Evolutionary conservation across 2,113 vertebrate genomes (phyloP).

Genomic region (Oreotrochilus melanogaster): DNA sequence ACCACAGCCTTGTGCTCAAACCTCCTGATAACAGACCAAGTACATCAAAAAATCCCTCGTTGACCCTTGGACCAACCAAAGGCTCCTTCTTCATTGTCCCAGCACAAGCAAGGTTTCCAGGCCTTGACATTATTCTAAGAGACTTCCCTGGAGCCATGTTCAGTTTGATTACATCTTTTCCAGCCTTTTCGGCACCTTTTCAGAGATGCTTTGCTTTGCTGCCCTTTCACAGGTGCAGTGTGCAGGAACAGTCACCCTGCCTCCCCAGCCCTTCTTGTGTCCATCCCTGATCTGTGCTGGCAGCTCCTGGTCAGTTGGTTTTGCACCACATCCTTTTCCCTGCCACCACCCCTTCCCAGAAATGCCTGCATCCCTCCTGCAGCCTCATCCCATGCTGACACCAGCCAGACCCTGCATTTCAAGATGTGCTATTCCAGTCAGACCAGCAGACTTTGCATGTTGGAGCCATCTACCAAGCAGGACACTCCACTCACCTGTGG

Average conservation of each 20-base stretch:
- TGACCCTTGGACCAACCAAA: not conserved
- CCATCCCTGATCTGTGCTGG: not conserved
- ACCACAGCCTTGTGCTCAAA: not conserved
- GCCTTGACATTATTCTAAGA: rapidly evolving
- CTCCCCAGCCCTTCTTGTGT: not conserved
- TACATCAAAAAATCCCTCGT: not conserved
- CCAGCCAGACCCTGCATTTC: not conserved
- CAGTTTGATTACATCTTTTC: not conserved
- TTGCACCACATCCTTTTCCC: not conserved
- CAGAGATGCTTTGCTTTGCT: not conserved
- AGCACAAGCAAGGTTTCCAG: not conserved
- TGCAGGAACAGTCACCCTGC: not conserved
- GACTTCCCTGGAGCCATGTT: not conserved
- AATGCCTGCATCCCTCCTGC: not conserved
- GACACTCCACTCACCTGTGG: not conserved
- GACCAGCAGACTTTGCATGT: not conserved
- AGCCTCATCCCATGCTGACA: not conserved
- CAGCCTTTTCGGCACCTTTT: not conserved
- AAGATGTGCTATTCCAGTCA: not conserved
- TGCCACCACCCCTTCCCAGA: not conserved
- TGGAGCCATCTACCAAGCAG: not conserved
- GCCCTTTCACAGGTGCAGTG: no score
- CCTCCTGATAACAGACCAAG: rapidly evolving
- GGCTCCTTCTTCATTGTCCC: not conserved
- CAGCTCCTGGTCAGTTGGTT: not conserved